Evolutionary conservation across 2,888 invertebrate genomes (phyloP).

Genomic region (Aphidius colemani): DNA sequence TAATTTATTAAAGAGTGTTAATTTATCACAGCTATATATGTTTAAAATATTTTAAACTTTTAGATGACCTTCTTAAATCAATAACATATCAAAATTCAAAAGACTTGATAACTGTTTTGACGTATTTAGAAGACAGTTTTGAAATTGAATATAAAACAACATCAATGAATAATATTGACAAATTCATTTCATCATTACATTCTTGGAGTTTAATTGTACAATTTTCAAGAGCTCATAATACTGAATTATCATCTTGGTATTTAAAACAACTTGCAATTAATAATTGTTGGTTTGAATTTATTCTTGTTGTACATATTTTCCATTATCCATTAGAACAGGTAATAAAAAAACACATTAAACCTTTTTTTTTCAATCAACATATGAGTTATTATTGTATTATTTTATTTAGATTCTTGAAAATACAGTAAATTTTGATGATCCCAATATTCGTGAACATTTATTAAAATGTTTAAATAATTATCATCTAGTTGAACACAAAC

Average conservation of each 20-base stretch:
- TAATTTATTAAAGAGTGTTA: conserved; percentile 1
- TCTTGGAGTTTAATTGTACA: conserved; percentile 67
- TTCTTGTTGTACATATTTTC: conserved; percentile 72
- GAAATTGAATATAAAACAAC: conserved; percentile 33
- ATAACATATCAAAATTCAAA: conserved; percentile 43
- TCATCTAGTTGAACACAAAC: conserved; percentile 31
- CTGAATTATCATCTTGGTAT: conserved; percentile 66
- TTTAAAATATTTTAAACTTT: conserved; percentile 22
- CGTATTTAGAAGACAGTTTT: conserved; percentile 48
- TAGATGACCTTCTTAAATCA: conserved; percentile 45
- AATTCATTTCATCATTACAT: conserved; percentile 61
- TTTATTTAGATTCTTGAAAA: conserved; percentile 58
- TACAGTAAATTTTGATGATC: conserved; percentile 65
- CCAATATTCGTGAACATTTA: conserved; percentile 67
- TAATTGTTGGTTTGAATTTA: conserved; percentile 74
- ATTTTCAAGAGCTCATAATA: conserved; percentile 66
- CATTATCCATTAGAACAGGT: conserved; percentile 71
- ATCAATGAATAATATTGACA: conserved; percentile 42
- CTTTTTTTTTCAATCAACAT: too few relatives aligned
- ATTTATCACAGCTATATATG: conserved; percentile 12
- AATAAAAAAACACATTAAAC: conserved; percentile 12
- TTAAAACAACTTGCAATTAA: conserved; percentile 66
- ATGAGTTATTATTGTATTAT: too few relatives aligned
- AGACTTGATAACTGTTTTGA: conserved; percentile 42
- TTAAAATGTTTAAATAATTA: conserved; percentile 45